These are phyloP conservation scores for Ephestia elutella DNA, from an alignment of 1,140 invertebrate genomes.

Conservation along the genomic window DNA sequence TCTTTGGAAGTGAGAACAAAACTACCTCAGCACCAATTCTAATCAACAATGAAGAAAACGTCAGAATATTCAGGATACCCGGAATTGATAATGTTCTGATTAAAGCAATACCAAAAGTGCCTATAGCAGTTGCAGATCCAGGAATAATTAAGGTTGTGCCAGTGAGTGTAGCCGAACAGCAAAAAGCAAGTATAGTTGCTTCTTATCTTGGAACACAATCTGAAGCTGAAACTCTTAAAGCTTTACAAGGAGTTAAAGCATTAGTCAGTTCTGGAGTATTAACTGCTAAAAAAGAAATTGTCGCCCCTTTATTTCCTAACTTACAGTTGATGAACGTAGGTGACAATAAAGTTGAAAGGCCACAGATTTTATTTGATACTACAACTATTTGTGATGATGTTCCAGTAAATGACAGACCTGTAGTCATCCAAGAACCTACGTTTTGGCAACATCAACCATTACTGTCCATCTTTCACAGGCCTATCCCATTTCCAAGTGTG, in stretches of 20 bases:
- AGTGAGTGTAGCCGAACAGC: slow-evolving; percentile 1
- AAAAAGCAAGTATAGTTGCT: slow-evolving; percentile 9
- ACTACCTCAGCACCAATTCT: background rate
- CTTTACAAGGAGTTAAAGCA: slow-evolving; percentile 18
- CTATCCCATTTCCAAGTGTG: background rate
- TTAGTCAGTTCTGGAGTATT: slow-evolving; percentile 22
- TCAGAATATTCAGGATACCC: slow-evolving; percentile 18
- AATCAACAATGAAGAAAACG: slow-evolving; percentile 8
- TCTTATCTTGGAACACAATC: slow-evolving; percentile 22
- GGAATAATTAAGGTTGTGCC: background rate
- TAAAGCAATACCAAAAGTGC: slow-evolving; percentile 18
- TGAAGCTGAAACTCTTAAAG: slow-evolving; percentile 14
- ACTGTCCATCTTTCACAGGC: background rate
- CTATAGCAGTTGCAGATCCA: background rate
- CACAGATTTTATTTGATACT: background rate
- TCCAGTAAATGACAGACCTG: background rate
- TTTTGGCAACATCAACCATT: background rate
- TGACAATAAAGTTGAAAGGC: background rate
- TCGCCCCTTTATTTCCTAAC: background rate
- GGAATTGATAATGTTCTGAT: slow-evolving; percentile 22
- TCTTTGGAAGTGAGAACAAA: slow-evolving; percentile 9
- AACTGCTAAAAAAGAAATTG: slow-evolving; percentile 11
- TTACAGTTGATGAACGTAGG: background rate
- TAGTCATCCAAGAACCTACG: background rate
- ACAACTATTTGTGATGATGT: background rate